phyloP scores from a whole-genome alignment of 2,888 invertebrate species.

The Empis stercorea region DNA sequence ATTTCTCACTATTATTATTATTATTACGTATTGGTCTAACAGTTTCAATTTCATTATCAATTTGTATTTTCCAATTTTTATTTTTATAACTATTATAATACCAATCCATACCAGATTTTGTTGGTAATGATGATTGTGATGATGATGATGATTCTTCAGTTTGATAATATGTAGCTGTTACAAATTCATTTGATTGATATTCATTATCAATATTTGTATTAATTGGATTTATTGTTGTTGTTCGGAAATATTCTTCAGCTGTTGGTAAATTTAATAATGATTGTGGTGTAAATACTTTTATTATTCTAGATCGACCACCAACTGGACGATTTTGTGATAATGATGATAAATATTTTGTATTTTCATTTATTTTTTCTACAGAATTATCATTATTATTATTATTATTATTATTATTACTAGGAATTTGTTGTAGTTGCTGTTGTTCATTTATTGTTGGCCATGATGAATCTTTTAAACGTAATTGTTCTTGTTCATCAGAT shows the following conservation, averaged over 20 bases:
- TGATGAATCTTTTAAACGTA: conserved; percentile 22
- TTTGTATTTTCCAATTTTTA: neutral
- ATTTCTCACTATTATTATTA: no score
- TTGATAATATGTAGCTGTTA: conserved; percentile 33
- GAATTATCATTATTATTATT: neutral
- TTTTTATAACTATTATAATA: conserved; percentile 64
- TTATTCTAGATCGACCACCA: conserved; percentile 41
- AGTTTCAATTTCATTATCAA: no score
- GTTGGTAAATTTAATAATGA: conserved; percentile 27
- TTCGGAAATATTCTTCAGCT: conserved; percentile 32
- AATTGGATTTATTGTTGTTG: conserved; percentile 15
- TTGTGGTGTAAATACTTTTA: conserved; percentile 41
- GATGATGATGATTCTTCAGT: conserved; percentile 31
- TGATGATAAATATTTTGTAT: neutral
- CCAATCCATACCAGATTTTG: conserved; percentile 51
- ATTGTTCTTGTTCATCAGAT: conserved; percentile 29
- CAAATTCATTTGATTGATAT: conserved; percentile 12
- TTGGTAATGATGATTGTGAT: neutral
- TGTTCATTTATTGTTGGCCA: conserved; percentile 19
- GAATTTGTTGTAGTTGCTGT: conserved; percentile 7
- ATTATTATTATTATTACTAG: neutral
- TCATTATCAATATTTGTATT: conserved; percentile 11
- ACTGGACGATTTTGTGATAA: no score
- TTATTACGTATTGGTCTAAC: no score
- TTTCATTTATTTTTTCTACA: neutral